Evolutionary conservation across 2,888 invertebrate species (phyloP), one percentile per base, ranked within the genome.

Genomic region (Volucella inanis): DNA sequence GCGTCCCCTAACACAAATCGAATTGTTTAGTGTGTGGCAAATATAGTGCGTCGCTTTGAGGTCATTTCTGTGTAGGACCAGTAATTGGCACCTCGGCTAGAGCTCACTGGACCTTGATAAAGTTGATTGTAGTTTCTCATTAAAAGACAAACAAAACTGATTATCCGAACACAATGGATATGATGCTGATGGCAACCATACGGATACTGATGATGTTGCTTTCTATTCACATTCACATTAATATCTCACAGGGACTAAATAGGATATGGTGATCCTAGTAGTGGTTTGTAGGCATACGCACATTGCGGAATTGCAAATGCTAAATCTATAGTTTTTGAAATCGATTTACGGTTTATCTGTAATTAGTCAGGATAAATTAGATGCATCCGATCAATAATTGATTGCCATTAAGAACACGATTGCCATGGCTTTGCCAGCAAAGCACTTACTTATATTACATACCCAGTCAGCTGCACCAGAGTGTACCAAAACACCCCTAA

Each of bases 311-410:
- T 22, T 39, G 41, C 22, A 11, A 18, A 38, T 45, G 38, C 11
- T 43, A 54, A 31, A 31, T 67, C 22, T 3, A n/a, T 31, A 45
- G 38, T 47, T 31, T 49, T 71, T 8, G 12, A 52, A 81, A 82
- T 74, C 76, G 80, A 76, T 80, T 71, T 52, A 49, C 41, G 43
- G 62, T 61, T 67, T 76, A 71, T 80, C 80, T 80, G 76, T 85
- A 80, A 80, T 80, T 75, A 72, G 76, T 67, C 55, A 62, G 70
- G 39, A 72, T 55, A 72, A 80, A 76, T 76, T 76, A 71, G 76
- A 76, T 85, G 71, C 84, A 85, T 70, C 65, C 67, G 59, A 75
- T 70, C 31, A 71, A 67, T 80, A 76, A 76, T 80, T 80, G 80
- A 80, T 80, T 71, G 80, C 74, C 45, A 52, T 76, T 68, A 54